A percentile compares a stretch with the other conserved stretches of the same genome.
Evolutionary conservation across 1,140 invertebrate species (phyloP).

Genomic region (Caenorhabditis brenneri): DNA sequence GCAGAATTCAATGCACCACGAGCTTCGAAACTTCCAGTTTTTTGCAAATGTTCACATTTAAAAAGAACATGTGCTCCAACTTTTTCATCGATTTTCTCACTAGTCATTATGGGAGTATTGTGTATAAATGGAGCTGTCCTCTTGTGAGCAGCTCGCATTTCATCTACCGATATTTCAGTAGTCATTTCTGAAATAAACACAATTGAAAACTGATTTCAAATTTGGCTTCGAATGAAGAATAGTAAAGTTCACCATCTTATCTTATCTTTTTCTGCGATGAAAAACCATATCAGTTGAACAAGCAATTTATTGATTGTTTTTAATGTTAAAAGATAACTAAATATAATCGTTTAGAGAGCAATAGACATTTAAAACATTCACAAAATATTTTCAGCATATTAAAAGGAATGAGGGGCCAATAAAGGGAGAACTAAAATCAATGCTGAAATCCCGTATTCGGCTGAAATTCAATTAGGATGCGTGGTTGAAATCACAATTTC

Average conservation of each 20-base stretch:
- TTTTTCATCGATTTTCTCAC: constrained; percentile 39
- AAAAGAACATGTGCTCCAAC: constrained; percentile 59
- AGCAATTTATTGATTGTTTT: constrained; percentile 36
- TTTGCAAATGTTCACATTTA: constrained; percentile 72
- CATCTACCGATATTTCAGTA: not conserved
- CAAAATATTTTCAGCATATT: not conserved
- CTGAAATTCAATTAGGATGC: constrained; percentile 1
- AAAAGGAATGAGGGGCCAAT: not conserved
- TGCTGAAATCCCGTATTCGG: constrained; percentile 24
- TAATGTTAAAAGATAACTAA: not conserved
- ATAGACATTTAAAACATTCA: constrained; percentile 28
- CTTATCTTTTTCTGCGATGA: not conserved
- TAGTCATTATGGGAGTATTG: constrained; percentile 40
- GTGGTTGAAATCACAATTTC: not conserved
- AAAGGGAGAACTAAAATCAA: not conserved
- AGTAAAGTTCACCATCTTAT: not conserved
- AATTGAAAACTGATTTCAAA: not conserved
- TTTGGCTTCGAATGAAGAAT: not conserved
- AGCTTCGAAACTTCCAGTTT: constrained; percentile 72
- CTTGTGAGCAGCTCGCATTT: constrained; percentile 5
- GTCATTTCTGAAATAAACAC: not conserved
- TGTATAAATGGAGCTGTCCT: not conserved
- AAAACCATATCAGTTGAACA: not conserved
- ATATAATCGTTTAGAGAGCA: not conserved
- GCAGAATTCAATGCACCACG: constrained; percentile 71